Evolutionary conservation across 2,113 vertebrate genomes (phyloP).

Genomic region (Stigmatopora nigra): DNA sequence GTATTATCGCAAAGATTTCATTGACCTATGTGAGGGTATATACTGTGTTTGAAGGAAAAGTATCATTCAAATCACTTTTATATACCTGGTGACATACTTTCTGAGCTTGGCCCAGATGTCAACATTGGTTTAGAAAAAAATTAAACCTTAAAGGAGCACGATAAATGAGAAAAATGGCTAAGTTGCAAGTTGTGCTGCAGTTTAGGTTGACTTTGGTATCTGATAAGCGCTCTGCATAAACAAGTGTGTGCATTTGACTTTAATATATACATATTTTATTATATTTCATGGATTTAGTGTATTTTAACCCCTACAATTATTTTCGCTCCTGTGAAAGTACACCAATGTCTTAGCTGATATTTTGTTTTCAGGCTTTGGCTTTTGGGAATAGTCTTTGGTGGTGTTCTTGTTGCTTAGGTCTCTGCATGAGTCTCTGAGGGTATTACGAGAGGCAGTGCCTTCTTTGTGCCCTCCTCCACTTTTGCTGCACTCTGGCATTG

Average conservation of each 20-base stretch:
- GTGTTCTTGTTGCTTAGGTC: constrained; percentile 56
- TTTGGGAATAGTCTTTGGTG: constrained; percentile 57
- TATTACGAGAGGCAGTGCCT: constrained; percentile 37
- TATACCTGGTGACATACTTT: not conserved
- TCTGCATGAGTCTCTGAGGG: constrained; percentile 50
- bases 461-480: constrained; percentile 35
- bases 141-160: not conserved
- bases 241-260: no score
- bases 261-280: no score
- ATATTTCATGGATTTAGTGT: not conserved
- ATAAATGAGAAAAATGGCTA: not conserved
- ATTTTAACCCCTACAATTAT: not conserved
- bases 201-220: not conserved
- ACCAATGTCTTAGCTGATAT: constrained; percentile 50
- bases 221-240: not conserved
- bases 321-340: not conserved
- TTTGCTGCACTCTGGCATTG: constrained; percentile 43
- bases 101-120: not conserved
- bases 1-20: constrained; percentile 18
- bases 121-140: not conserved
- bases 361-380: constrained; percentile 45
- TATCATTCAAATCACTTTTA: not conserved
- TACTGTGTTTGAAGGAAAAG: constrained; percentile 5
- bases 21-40: constrained; percentile 23
- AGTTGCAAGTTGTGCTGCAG: not conserved